Base-by-base conservation (phyloP, 2,888 invertebrate species). In the Cyrtodaria siliqua region DNA sequence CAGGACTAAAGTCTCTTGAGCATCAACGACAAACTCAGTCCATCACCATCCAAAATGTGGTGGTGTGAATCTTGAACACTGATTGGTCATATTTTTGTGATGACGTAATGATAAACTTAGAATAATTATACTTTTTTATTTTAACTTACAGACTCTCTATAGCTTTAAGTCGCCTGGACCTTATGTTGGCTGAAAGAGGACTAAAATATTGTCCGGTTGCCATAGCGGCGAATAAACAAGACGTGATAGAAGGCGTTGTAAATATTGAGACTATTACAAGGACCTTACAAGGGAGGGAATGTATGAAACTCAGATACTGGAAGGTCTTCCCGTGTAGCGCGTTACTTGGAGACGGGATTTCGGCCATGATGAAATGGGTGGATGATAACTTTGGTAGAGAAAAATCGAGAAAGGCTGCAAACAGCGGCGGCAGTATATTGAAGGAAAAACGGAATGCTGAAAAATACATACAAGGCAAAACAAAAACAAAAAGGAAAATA, bases 191-290 rank as follows among this genome's bases (percentile, higher is more conserved):
- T 6, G 73, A 73, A 44, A 40, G 26, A 0, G 67, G 52, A 12
- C 62, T 73, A 18, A 29, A 53, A 16, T 60, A 61, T 23, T 67
- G 61, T 33, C 61, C 73, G 4, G 73, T 73, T 38, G 67, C 73
- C 38, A 73, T 73, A 42, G 66, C 60, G 12, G 73, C 73, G 9
- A 73, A 61, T 53, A 73, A 73, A 56, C 57, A 67, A 16, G 73
- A 73, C 40, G 18, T 50, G 29, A 4, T 6, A 4, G 52, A 52
- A 8, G 56, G 49, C 3, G 6, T 33, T 33, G 33, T 33, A 1
- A 49, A 40, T 14, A 16, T 67, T 2, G 26, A 56, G 4, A n/a
- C 42, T 12, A 53, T 73, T 20, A 56, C 29, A n/a, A 44, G 9
- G n/a, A 16, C 20, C 8, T 42, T 73, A 16, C 23, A 57, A 14